Base-by-base conservation (phyloP, 1,140 invertebrate species). In the Dendroctonus valens region DNA sequence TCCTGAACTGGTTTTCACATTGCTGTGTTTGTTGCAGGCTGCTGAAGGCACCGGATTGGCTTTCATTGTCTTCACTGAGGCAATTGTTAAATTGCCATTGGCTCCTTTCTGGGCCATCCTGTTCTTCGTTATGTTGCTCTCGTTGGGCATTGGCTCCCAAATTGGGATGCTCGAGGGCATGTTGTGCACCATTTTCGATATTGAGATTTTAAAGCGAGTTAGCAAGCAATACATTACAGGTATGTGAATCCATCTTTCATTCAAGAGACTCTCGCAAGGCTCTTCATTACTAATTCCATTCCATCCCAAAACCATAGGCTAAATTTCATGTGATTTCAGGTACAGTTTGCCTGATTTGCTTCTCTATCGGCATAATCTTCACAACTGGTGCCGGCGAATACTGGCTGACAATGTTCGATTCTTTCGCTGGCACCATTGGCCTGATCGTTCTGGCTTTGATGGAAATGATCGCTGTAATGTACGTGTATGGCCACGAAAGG, bases 331-430 rank as follows among this genome's bases (percentile, higher is more conserved):
- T 46, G 44, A 55, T 73, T 82, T 44, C 78, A 93, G 93, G 87
- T 60, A 82, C 87, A 54, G 86, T 96, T 4, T 96, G 94, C 78
- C 72, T 87, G 0, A 82, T 92, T 59, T 94, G 92, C 73, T 96
- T 94, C 82, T 80, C 89, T 68, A 87, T 95, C 63, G 94, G 94
- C 37, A 81, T 96, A 57, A 87, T 94, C 59, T 97, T 97, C 83
- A 91, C 91, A 67, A 93, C 93, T 44, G 92, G 93, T 61, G 92
- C 93, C 51, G 94, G 94, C 37, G 92, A 96, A 80, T 97, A 97
- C 79, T 96, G 94, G 94, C 84, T 97, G 9, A 92, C 91, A 77
- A 86, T 97, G 83, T 97, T 97, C 79, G 94, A 97, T 79, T 92
- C 92, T 7, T 97, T 96, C 81, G 93, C 94, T 62, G 94, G 93